A percentile compares a stretch with the other conserved stretches of the same genome.
These are phyloP conservation scores for Carposina sasakii DNA, from an alignment of 1,140 invertebrate genomes.

Conservation along the genomic window DNA sequence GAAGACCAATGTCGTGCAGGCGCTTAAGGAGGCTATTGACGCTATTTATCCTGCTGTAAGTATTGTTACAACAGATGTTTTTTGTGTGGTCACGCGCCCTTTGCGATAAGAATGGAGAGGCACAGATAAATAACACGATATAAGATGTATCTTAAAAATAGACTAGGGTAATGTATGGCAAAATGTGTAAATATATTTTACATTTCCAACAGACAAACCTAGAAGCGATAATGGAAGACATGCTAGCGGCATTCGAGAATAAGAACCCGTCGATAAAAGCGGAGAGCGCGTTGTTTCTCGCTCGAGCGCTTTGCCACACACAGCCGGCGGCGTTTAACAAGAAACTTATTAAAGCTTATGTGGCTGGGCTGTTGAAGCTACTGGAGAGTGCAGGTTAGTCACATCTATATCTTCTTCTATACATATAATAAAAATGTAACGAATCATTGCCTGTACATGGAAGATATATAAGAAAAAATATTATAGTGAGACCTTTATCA, in stretches of 20 bases:
- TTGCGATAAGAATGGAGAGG: too few species aligned
- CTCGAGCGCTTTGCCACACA: conserved; percentile 86
- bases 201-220: conserved; percentile 79
- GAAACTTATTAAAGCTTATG: conserved; percentile 91
- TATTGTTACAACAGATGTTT: conserved; percentile 22
- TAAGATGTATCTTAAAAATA: too few species aligned
- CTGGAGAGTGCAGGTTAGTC: conserved; percentile 85
- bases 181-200: not conserved
- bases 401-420: not conserved
- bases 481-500: too few species aligned
- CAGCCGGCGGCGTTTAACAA: conserved; percentile 90
- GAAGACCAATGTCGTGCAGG: conserved; percentile 90
- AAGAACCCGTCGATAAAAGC: conserved; percentile 97
- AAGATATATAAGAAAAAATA: too few species aligned
- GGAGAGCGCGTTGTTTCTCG: conserved; percentile 92
- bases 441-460: too few species aligned
- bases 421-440: too few species aligned
- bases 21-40: conserved; percentile 93
- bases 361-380: conserved; percentile 86
- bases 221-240: conserved; percentile 91
- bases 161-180: too few species aligned
- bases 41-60: conserved; percentile 87
- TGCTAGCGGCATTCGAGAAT: conserved; percentile 85
- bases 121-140: too few species aligned
- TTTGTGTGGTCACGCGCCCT: too few species aligned